Evolutionary conservation across 2,113 vertebrate genomes (phyloP), one percentile per base, ranked within the genome.

Genomic region (Dipodomys stephensi): DNA sequence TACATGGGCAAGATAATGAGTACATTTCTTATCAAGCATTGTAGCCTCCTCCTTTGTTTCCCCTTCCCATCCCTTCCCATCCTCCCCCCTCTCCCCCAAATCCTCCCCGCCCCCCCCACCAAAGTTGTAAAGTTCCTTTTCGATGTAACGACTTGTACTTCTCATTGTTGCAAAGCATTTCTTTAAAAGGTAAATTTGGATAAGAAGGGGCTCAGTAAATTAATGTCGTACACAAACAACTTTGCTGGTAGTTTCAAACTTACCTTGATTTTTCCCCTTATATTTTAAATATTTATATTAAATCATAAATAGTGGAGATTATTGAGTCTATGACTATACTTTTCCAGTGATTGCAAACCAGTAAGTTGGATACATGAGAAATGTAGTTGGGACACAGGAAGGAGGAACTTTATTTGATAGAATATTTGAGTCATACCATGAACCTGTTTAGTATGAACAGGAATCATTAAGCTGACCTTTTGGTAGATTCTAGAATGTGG

Each of bases 391-490:
- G 20, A 39, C 20, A 73, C 64, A 9, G 22, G 13, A 25, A 10
- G 6, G 44, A 4, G 53, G 60, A 83, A 73, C 60, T 35, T 79
- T 57, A 92, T 80, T 90, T 92, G 2, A 73, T 95, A 7, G 53
- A 69, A 76, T 93, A 15, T 72, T 27, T 93, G 10, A 65, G 77
- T 76, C 35, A 57, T 4, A 28, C n/a, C 62, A 28, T 3, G 65
- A 30, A 81, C 9, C 1, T 65, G 22, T 85, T 92, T 91, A 68
- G 25, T 87, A 82, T 90, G 72, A 82, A 90, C 1, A 86, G 32
- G 7, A 81, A 79, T 91, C 81, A 92, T 39, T 93, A 11, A 89
- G 25, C 86, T 94, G 28, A 86, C n/a, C 16, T 35, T 27, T 91
- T 87, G 3, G 22, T 91, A 44, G 78, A 85, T 93, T 87, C 32